Evolutionary conservation across 2,888 invertebrate species (phyloP), one percentile per base, ranked within the genome.

Genomic region (Dione juno): DNA sequence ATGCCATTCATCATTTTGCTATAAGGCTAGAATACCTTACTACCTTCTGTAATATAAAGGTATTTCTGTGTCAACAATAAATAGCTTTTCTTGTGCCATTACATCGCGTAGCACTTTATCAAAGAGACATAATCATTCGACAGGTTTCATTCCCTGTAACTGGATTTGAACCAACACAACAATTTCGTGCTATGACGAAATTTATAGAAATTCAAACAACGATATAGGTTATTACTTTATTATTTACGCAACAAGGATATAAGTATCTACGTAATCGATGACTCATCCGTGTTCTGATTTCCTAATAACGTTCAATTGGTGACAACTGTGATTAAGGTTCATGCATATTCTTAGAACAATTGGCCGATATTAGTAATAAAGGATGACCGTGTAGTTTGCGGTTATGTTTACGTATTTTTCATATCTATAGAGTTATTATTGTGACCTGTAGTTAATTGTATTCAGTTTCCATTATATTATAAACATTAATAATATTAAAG

Each of bases 221-320:
- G n/a, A n/a, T n/a, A 45, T 61, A 14, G 40, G 40, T 64, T 52
- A 52, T n/a, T 64, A 40, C 50, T 50, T 54, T 54, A 9, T 50
- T 35, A 64, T 52, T 40, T 52, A 48, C 54, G 41, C 35, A 52
- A 54, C 53, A 43, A 41, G 28, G n/a, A 16, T 57, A 2, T 45
- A 21, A 52, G 54, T 35, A 43, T 59, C 61, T 21, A 59, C 14
- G 21, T 43, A 72, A 45, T 37, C 48, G 21, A 52, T 77, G 76
- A 77, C 58, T 76, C 74, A 74, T 40, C 41, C 58, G 72, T 3
- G 54, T 65, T 67, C 74, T 67, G 74, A 77, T 76, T 77, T 76
- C 73, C 75, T 71, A 69, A 74, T 66, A 67, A 66, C 68, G 70
- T 73, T 74, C 74, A 74, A 77, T 73, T 76, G 72, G 72, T 77